Evolutionary conservation across 2,888 invertebrate genomes (phyloP), one percentile per base, ranked within the genome.

Genomic region (Hydrotaea cyrtoneurina): DNA sequence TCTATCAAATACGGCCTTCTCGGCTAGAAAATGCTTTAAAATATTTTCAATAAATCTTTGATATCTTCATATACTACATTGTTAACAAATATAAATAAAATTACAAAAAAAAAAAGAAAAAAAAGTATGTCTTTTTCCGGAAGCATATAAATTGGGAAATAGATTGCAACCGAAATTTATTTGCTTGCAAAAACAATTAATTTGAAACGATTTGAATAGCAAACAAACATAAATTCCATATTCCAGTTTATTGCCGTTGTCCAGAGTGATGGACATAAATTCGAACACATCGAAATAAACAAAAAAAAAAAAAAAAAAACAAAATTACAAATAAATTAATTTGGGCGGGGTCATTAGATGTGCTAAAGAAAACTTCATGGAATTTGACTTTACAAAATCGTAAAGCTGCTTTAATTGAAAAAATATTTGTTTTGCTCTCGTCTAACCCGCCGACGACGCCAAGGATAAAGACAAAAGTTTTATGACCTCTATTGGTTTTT

Each of bases 301-400:
- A 17, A 53, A 53, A 17, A n/a, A n/a, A n/a, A n/a, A n/a, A n/a
- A n/a, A n/a, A n/a, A n/a, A n/a, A n/a, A 3, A 53, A 23, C 3
- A 59, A 59, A 59, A 59, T 15, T 39, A 11, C 55, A 55, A 55
- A 55, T 55, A 55, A 21, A 59, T 59, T 59, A 59, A 59, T 59
- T 59, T 59, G 13, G 2, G 13, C 11, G 10, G 10, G 39, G 10
- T 8, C 39, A 39, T 39, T 39, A 10, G 11, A 50, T n/a, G 50
- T n/a, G 43, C 43, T 3, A 7, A 7, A 43, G n/a, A 50, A 50
- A n/a, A 50, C 13, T 50, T 50, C 50, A 15, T 50, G 50, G 50
- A 50, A 15, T 50, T 50, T 50, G n/a, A 13, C 50, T 50, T 50
- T 50, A 50, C 13, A 50, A 50, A n/a, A 50, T 50, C n/a, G 50